Base-by-base conservation (phyloP, 35 echinoderm and acorn worm genomes). In the Diadema setosum region DNA sequence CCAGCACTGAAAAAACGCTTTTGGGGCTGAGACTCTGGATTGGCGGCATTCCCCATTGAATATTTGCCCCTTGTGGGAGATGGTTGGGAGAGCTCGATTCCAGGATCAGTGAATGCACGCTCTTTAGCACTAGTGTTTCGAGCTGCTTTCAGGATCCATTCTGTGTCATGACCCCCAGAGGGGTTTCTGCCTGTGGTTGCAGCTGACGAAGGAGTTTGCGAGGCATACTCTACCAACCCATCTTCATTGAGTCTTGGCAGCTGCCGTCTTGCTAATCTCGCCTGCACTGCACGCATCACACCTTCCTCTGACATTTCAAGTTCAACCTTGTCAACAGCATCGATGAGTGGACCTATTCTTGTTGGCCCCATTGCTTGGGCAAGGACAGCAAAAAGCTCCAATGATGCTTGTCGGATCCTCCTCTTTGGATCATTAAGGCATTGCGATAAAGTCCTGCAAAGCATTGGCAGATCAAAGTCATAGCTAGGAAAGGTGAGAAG, bases 401-500 rank as follows among this genome's bases (percentile, higher is more conserved):
- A 52, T 37, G 96, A 80, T 17, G 96, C 92, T 89, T 99, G 96
- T 42, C 96, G 42, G 31, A 99, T 93, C 46, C 86, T 91, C 27
- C 96, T 81, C 76, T 99, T 99, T 56, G 82, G 89, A 87, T 99
- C 96, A 36, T 64, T 86, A 24, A 99, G 82, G 24, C 85, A 92
- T 39, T 85, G 96, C 48, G 96, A 93, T 39, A 99, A 60, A 33
- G 45, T 84, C 32, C 87, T 33, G 67, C 93, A 99, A 23, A 99
- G 45, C 65, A 87, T 46, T 50, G 84, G 74, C 42, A 99, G 84
- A 81, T 99, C 96, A 94, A 99, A 99, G 73, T 99, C 96, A 86
- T 99, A 92, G 41, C 96, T 99, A 25, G 96, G 96, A 87, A 99
- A 99, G n/a, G 93, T 99, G 45, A 99, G 58, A 29, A 99, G 87